Base-by-base conservation (phyloP, 2,113 vertebrate genomes). In the Limanda limanda region DNA sequence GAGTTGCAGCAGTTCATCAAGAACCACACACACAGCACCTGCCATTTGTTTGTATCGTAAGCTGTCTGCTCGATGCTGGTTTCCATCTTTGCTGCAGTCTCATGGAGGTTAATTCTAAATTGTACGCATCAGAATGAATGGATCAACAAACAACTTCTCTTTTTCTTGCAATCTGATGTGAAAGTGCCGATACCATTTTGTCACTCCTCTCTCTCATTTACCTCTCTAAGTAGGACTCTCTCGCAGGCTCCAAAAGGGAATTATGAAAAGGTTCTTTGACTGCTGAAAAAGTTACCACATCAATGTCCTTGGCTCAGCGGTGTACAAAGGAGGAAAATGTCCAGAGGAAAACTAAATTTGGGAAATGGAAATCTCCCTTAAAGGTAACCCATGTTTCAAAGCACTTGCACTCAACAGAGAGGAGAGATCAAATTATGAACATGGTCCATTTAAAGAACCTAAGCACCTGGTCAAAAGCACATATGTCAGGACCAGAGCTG, bases 191-290 rank as follows among this genome's bases (percentile, higher is more conserved):
- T 47, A 8, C 40, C 31, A 73, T 78, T 70, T 61, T 25, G 57
- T n/a, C 27, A 24, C 60, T 31, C 48, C 78, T 79, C 25, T 83
- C 8, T 35, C 17, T 79, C 27, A 56, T 74, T 78, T 78, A 47
- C 54, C 58, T 56, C 45, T 15, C 20, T n/a, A 20, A 21, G 20
- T n/a, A 8, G n/a, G 61, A 77, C 48, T 60, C 57, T 76, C 17
- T 59, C 1, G 5, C 51, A 78, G 56, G 24, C 67, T 76, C 68
- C 25, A 84, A 81, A 31, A 31, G 31, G 31, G 31, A 6, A 20
- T 77, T 76, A 71, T 87, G 45, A 83, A 88, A 86, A 66, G 45
- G 17, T 83, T 84, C 51, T 79, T 55, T 79, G 62, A 78, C 81
- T 85, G 69, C 54, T 1, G 75, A 40, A 72, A 80, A 3, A 87